These are phyloP conservation scores for Peromyscus leucopus DNA, from an alignment of 2,113 vertebrate species.

Conservation along the genomic window DNA sequence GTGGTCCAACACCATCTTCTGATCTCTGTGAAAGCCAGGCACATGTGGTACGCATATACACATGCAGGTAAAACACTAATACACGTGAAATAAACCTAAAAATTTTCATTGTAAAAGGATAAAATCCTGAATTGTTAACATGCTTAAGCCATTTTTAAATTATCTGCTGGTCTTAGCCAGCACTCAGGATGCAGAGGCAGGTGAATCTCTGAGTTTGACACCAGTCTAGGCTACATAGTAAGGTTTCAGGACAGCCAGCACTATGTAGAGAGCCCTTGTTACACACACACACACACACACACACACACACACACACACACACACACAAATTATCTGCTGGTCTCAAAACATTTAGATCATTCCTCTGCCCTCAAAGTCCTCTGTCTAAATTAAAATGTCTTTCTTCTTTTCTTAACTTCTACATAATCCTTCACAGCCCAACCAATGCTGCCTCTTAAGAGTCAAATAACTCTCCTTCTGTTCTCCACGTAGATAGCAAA, in stretches of 20 bases:
- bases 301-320: no score
- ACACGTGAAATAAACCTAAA: neutral
- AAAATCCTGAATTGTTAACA: neutral
- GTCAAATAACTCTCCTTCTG: neutral
- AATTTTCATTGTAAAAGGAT: neutral
- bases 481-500: neutral
- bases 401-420: neutral
- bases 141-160: constrained; percentile 52
- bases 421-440: neutral
- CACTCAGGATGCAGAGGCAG: neutral
- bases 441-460: neutral
- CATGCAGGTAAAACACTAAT: neutral
- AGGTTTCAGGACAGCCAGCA: neutral
- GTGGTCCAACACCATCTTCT: neutral
- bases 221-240: neutral
- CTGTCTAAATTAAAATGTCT: constrained; percentile 10
- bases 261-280: neutral
- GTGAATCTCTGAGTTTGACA: neutral
- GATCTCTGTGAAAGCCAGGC: neutral
- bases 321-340: neutral
- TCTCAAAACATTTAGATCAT: constrained; percentile 60
- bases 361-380: neutral
- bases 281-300: no score
- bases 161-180: constrained; percentile 45
- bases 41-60: neutral